Evolutionary conservation across 2,113 vertebrate species (phyloP), one percentile per base, ranked within the genome.

Genomic region (Pteronura brasiliensis): DNA sequence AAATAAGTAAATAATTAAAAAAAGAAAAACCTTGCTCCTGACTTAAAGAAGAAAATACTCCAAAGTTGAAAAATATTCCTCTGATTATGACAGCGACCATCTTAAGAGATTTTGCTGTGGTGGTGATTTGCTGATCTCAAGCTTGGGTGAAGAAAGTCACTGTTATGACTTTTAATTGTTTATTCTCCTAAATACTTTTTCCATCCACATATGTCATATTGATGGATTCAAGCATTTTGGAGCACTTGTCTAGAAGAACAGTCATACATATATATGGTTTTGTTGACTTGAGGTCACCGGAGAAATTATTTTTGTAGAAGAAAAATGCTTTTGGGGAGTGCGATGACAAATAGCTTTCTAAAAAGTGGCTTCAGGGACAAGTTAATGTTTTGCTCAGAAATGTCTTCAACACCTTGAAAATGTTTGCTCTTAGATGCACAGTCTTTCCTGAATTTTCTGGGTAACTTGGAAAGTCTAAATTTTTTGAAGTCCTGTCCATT

Each of bases 321-420:
- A 88, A 84, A 93, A 96, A 59, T 69, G 4, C 81, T 95, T 85
- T 39, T 42, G 57, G 57, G 71, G 13, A 91, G 61, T 25, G n/a
- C 42, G 88, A 47, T 1, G 79, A 79, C 72, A 77, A 90, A 76
- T 27, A 88, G 18, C 14, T 93, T 94, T 52, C 84, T 57, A 31
- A 79, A 87, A 97, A 52, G 15, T 47, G 25, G 18, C 44, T 94
- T 93, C 21, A 71, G 23, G 20, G 67, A 59, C 12, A 85, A 94
- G 42, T 84, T 80, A 47, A 77, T 77, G 14, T 44, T 92, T 95
- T 88, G 15, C 65, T 67, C 65, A 15, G 57, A 90, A 96, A 90
- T 90, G 67, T 76, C 76, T 92, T 69, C 52, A 86, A 80, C 29
- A 25, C 29, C 42, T 95, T 90, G 25, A 90, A 97, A 96, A 95